A percentile compares a stretch with the other conserved stretches of the same genome.
phyloP scores from a whole-genome alignment of 2,113 vertebrate genomes.

The Ammodytes marinus region DNA sequence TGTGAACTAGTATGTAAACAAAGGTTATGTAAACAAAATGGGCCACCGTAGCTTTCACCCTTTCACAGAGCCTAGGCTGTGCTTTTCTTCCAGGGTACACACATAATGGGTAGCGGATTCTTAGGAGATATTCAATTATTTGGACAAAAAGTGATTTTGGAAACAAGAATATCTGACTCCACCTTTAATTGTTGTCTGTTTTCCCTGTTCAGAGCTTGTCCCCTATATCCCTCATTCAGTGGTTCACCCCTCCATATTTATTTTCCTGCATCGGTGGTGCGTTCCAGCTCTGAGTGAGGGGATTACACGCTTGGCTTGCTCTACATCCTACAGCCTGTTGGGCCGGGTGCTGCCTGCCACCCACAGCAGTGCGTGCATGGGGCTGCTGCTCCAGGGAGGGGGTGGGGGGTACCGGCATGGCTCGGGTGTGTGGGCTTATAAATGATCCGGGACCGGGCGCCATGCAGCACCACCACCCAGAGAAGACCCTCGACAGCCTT shows the following conservation, averaged over 20 bases:
- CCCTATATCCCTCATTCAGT: conserved; percentile 47
- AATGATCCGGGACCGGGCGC: conserved; percentile 82
- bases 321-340: conserved; percentile 70
- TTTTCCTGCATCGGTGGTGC: conserved; percentile 59
- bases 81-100: no score
- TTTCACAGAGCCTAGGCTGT: no score
- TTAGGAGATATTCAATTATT: no score
- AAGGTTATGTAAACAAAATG: no score
- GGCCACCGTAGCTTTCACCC: no score
- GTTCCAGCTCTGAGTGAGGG: conserved; percentile 59
- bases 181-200: conserved; percentile 3
- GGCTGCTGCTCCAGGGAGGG: conserved; percentile 14
- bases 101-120: no score
- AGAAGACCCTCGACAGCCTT: conserved; percentile 16
- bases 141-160: no score
- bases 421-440: conserved; percentile 71
- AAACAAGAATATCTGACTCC: no score
- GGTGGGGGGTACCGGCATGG: conserved; percentile 79
- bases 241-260: conserved; percentile 69
- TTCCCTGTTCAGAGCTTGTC: conserved; percentile 15
- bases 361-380: conserved; percentile 58
- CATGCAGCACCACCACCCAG: conserved; percentile 55
- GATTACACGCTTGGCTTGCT: conserved; percentile 75
- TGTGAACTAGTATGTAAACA: no score
- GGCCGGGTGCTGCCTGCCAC: conserved; percentile 71